These are phyloP conservation scores for Hyperoplus lanceolatus DNA, from an alignment of 2,797 vertebrate species.

Conservation along the genomic window DNA sequence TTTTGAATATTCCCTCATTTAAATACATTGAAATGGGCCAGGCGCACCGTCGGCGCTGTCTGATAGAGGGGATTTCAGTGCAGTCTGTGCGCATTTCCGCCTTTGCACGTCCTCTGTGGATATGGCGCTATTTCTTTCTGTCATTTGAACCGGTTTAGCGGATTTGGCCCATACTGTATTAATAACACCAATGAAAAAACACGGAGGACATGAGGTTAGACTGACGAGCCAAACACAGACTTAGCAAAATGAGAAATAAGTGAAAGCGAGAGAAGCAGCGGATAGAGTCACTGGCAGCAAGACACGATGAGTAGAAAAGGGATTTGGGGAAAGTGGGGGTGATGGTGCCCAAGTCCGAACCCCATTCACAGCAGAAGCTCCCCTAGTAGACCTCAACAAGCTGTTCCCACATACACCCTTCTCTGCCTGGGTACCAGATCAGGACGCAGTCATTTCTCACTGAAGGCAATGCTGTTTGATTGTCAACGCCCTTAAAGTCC, in stretches of 20 bases:
- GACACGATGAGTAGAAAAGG: conserved; percentile 20
- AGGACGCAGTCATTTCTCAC: background rate
- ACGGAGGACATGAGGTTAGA: background rate
- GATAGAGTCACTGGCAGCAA: conserved; percentile 1
- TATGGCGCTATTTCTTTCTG: no score
- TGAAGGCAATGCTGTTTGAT: background rate
- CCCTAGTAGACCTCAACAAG: conserved; percentile 6
- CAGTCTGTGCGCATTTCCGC: no score
- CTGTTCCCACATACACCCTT: conserved; percentile 3
- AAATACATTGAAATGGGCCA: no score
- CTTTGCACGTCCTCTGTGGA: no score
- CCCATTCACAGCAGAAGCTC: conserved; percentile 55
- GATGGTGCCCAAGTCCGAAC: conserved; percentile 42
- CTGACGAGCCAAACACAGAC: conserved; percentile 1
- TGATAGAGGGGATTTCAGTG: no score
- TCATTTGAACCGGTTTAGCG: no score
- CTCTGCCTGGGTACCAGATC: background rate
- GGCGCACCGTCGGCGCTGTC: no score
- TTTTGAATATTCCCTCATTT: no score
- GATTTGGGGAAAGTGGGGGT: conserved; percentile 17
- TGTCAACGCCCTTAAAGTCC: background rate
- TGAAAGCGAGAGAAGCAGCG: conserved; percentile 8
- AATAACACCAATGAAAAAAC: conserved; percentile 7
- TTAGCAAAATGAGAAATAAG: conserved; percentile 1
- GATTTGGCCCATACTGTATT: background rate